phyloP scores from a whole-genome alignment of 2,888 invertebrate genomes.

The Vannuccia rotundouncinata region DNA sequence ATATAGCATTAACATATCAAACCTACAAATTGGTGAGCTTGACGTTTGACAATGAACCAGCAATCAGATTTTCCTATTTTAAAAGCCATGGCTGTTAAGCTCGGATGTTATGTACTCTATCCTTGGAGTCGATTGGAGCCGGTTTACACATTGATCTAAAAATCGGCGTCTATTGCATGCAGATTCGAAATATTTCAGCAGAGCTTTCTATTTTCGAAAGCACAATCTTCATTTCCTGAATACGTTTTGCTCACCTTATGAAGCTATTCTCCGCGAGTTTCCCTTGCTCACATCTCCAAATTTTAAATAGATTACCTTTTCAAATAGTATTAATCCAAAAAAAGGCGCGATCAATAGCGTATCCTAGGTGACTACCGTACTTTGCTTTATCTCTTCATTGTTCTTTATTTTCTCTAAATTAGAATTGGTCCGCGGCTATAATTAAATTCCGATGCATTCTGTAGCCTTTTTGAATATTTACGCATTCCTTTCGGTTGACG shows the following conservation, averaged over 20 bases:
- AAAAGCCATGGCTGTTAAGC: no score
- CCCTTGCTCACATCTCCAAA: background rate
- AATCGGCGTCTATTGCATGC: no score
- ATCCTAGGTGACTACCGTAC: constrained; percentile 31
- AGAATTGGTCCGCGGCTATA: constrained; percentile 16
- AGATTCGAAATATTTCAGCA: no score
- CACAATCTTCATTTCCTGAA: background rate
- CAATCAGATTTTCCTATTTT: no score
- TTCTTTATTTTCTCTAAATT: constrained; percentile 38
- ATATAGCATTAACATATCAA: no score
- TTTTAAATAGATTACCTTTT: no score
- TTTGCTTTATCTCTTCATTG: constrained; percentile 27
- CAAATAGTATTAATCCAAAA: no score
- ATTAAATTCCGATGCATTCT: constrained; percentile 16
- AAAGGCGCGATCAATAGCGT: background rate
- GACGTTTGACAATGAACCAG: no score
- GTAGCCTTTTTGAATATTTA: constrained; percentile 36
- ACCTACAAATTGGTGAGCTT: no score
- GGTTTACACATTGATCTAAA: no score
- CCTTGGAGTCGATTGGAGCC: no score
- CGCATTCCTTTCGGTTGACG: constrained; percentile 25
- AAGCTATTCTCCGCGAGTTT: background rate
- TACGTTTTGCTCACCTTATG: background rate
- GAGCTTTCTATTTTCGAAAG: background rate
- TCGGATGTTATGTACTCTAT: no score